Conservation (phyloP, 1,140 invertebrate species). For the Drosophila biarmipes region DNA sequence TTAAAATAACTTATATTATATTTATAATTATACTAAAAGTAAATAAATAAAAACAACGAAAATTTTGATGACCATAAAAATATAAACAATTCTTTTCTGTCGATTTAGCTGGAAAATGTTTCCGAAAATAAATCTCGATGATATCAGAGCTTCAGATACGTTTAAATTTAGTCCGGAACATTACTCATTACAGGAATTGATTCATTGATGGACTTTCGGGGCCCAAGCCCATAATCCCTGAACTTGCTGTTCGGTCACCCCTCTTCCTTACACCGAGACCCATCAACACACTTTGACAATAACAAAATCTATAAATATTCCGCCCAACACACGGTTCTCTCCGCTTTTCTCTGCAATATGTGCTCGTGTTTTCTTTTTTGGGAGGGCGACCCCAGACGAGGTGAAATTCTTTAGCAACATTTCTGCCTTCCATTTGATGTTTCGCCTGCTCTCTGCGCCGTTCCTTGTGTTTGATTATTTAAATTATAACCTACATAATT, state of each 20-base stretch:
- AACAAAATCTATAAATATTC: constrained; percentile 76
- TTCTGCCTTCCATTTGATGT: constrained; percentile 66
- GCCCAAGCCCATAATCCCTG: constrained; percentile 44
- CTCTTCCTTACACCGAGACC: constrained; percentile 6
- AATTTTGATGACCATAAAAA: too few relatives aligned
- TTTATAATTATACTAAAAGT: background rate
- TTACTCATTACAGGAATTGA: constrained; percentile 39
- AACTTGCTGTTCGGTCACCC: constrained; percentile 36
- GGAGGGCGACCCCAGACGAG: constrained; percentile 74
- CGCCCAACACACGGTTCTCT: constrained; percentile 29
- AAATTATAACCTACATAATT: constrained; percentile 82
- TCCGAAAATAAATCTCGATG: background rate
- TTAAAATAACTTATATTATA: too few relatives aligned
- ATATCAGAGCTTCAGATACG: background rate
- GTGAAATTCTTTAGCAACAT: constrained; percentile 73
- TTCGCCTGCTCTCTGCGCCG: constrained; percentile 9
- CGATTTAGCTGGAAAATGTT: background rate
- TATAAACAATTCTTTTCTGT: too few relatives aligned
- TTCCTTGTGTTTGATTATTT: constrained; percentile 65
- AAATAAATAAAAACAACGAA: background rate
- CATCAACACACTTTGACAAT: constrained; percentile 59
- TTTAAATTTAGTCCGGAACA: background rate
- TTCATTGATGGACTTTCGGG: constrained; percentile 35
- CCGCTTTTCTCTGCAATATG: constrained; percentile 20
- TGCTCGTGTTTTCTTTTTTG: constrained; percentile 30